Percentiles rank a stretch among this genome's conserved stretches.
Evolutionary conservation across 2,888 invertebrate species (phyloP).

Genomic region (Papilio protenor): DNA sequence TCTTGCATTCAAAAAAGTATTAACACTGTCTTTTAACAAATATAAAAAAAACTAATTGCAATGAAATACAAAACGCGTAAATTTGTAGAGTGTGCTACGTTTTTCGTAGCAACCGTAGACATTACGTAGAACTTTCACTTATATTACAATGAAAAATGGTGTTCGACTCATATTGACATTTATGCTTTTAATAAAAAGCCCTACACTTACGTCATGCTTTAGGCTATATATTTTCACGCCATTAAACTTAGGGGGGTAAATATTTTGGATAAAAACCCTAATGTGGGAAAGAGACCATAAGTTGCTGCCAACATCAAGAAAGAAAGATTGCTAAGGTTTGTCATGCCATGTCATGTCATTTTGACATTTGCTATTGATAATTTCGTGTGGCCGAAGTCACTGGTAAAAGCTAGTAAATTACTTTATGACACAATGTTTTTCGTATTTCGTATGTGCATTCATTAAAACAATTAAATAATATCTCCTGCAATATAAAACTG

Average conservation of each 20-base stretch:
- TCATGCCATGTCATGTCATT: too few relatives aligned
- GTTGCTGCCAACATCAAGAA: too few relatives aligned
- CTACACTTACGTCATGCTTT: too few relatives aligned
- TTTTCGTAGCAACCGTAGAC: conserved; percentile 18
- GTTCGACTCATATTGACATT: neutral
- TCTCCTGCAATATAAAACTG: neutral
- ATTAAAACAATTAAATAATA: conserved; percentile 2
- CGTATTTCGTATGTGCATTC: neutral
- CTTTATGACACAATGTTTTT: neutral
- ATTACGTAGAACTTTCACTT: conserved; percentile 12
- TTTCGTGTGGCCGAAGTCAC: neutral
- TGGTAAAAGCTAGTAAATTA: neutral
- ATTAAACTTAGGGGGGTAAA: too few relatives aligned
- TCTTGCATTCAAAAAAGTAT: too few relatives aligned
- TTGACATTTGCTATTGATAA: too few relatives aligned
- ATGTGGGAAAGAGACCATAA: too few relatives aligned
- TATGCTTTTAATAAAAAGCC: neutral
- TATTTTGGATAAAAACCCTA: too few relatives aligned
- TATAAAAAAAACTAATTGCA: too few relatives aligned
- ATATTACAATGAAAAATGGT: neutral
- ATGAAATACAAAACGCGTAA: neutral
- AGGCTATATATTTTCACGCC: too few relatives aligned
- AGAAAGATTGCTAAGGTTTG: too few relatives aligned
- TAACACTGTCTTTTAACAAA: too few relatives aligned
- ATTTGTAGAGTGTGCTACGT: neutral